These are phyloP conservation scores for Lutjanus argentimaculatus DNA, from an alignment of 2,797 vertebrate genomes.

Conservation along the genomic window DNA sequence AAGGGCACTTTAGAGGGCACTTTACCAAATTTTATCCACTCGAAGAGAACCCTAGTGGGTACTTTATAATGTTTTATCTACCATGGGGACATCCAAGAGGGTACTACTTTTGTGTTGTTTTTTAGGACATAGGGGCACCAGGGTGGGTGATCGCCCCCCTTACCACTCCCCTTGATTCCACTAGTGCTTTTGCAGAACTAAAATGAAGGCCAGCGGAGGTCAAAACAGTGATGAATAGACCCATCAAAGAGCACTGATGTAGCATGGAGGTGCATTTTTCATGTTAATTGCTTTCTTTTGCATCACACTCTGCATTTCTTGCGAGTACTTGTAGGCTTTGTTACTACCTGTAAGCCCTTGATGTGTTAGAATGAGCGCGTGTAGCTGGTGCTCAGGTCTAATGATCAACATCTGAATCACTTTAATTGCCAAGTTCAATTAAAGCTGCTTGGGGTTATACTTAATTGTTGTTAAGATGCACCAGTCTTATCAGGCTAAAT, in stretches of 20 bases:
- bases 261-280: slow-evolving; percentile 35
- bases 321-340: neutral
- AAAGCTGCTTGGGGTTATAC: slow-evolving; percentile 48
- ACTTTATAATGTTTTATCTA: too few relatives aligned
- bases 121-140: too few relatives aligned
- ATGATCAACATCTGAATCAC: slow-evolving; percentile 53
- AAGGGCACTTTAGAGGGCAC: too few relatives aligned
- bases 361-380: slow-evolving; percentile 35
- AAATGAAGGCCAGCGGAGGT: slow-evolving; percentile 39
- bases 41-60: too few relatives aligned
- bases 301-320: slow-evolving; percentile 16
- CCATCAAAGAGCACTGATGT: neutral
- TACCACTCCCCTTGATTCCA: too few relatives aligned
- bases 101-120: too few relatives aligned
- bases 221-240: slow-evolving; percentile 40
- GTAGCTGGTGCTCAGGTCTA: slow-evolving; percentile 28
- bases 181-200: neutral
- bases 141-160: too few relatives aligned
- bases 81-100: too few relatives aligned
- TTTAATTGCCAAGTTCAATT: slow-evolving; percentile 64
- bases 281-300: slow-evolving; percentile 52
- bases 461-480: slow-evolving; percentile 51
- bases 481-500: slow-evolving; percentile 47
- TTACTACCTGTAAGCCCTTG: slow-evolving; percentile 26
- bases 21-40: too few relatives aligned